Base-by-base conservation (phyloP, 2,797 vertebrate species). In the Mastacembelus armatus region DNA sequence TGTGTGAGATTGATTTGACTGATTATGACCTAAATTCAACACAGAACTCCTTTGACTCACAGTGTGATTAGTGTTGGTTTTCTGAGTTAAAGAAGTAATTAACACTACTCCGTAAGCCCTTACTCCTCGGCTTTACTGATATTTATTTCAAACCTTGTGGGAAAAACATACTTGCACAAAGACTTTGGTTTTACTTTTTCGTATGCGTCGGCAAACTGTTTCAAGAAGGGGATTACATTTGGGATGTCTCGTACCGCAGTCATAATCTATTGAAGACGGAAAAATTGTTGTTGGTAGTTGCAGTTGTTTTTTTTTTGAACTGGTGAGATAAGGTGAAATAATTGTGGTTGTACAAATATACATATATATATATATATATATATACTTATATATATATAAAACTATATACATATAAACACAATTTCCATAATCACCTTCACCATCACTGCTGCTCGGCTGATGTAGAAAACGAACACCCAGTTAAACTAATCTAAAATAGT, bases 81-180 rank as follows among this genome's bases (percentile, higher is more conserved):
- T 82, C 61, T 81, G 43, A 54, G 58, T 61, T 44, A 71, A 65
- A 59, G 39, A 78, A 75, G 15, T 19, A 60, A 44, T 33, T 49
- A 45, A 56, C 66, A 73, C 45, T 58, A 66, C 59, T 71, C 61
- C 73, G 74, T 29, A 64, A 60, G 63, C 81, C 72, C 66, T 84
- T 71, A 61, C 27, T 63, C 45, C 18, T 87, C 87, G 85, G 74
- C 84, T 85, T 89, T 83, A 78, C 85, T 85, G 74, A 83, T 90
- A 90, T 92, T 93, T 93, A 93, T 94, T 93, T 87, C 66, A 74
- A 90, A 88, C 70, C 50, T 80, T 76, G 66, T 78, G 74, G 78
- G 18, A 61, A 78, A 39, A 71, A 67, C 57, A 50, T 50, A 78
- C 78, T 86, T 85, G 81, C 89, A 87, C 75, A 83, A 80, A 76